Conservation (phyloP, 2,113 vertebrate genomes). For the Dasyurus viverrinus region DNA sequence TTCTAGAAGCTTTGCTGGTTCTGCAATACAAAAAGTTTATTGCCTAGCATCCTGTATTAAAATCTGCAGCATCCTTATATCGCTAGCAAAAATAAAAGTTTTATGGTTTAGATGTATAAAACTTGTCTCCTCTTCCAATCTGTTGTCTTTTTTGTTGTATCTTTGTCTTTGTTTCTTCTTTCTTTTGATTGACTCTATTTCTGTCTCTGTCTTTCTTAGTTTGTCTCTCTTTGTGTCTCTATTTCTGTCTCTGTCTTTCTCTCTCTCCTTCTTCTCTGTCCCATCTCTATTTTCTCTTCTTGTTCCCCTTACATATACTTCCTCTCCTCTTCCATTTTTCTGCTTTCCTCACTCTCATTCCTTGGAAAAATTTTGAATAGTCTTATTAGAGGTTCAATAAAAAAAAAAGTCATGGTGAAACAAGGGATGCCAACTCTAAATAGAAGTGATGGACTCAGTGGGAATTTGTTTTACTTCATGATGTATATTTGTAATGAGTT, state of each 20-base stretch:
- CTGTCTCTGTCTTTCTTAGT: no score
- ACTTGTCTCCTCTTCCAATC: background rate
- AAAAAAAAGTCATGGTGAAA: background rate
- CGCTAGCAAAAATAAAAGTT: background rate
- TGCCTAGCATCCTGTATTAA: constrained; percentile 10
- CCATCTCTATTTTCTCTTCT: no score
- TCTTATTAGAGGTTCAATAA: background rate
- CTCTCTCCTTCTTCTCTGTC: background rate
- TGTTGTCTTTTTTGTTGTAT: background rate
- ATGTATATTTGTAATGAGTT: no score
- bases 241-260: background rate
- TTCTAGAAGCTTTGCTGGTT: constrained; percentile 24
- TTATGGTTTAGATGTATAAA: background rate
- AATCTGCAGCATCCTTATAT: background rate
- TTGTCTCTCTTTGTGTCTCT: background rate
- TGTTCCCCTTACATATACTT: background rate
- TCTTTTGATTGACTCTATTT: background rate
- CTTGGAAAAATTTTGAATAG: background rate
- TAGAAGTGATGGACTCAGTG: no score
- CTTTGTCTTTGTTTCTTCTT: background rate
- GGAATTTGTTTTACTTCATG: no score
- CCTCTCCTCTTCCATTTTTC: background rate
- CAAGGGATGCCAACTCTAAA: no score
- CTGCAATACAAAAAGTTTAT: background rate
- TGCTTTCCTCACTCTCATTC: background rate